Conservation (phyloP, 2,888 invertebrate genomes). For the Alentia gelatinosa region DNA sequence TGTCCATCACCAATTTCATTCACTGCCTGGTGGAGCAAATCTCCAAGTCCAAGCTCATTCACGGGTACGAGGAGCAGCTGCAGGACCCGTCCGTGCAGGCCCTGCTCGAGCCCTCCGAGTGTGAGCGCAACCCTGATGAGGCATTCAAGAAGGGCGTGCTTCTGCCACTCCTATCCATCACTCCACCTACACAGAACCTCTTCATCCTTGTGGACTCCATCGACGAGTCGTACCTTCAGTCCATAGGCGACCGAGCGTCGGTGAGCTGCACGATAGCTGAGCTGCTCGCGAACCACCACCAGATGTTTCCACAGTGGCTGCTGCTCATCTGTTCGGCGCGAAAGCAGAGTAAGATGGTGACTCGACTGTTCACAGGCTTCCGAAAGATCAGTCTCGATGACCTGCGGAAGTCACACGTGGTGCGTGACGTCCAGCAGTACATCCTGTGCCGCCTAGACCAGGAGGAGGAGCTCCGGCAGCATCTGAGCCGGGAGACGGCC, state of each 20-base stretch:
- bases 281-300: constrained; percentile 92
- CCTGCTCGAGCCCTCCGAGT: constrained; percentile 88
- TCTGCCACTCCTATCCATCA: constrained; percentile 91
- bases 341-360: constrained; percentile 88
- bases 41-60: constrained; percentile 80
- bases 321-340: constrained; percentile 92
- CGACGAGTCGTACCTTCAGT: constrained; percentile 85
- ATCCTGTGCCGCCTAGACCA: constrained; percentile 92
- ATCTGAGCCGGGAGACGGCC: constrained; percentile 94
- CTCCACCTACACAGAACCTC: constrained; percentile 90
- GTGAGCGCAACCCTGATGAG: constrained; percentile 93
- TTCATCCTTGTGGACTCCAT: constrained; percentile 95
- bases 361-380: constrained; percentile 88
- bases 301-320: constrained; percentile 95
- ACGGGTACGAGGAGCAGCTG: constrained; percentile 71
- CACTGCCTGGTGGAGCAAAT: constrained; percentile 84
- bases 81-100: constrained; percentile 91
- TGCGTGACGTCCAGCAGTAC: constrained; percentile 96
- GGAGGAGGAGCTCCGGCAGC: constrained; percentile 92
- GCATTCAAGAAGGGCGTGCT: constrained; percentile 93
- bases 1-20: constrained; percentile 92
- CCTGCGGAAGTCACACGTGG: constrained; percentile 89
- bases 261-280: constrained; percentile 82
- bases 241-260: constrained; percentile 63
- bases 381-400: constrained; percentile 95